Evolutionary conservation across 2,797 vertebrate genomes (phyloP), one percentile per base, ranked within the genome.

Genomic region (Pangasius krempfi): DNA sequence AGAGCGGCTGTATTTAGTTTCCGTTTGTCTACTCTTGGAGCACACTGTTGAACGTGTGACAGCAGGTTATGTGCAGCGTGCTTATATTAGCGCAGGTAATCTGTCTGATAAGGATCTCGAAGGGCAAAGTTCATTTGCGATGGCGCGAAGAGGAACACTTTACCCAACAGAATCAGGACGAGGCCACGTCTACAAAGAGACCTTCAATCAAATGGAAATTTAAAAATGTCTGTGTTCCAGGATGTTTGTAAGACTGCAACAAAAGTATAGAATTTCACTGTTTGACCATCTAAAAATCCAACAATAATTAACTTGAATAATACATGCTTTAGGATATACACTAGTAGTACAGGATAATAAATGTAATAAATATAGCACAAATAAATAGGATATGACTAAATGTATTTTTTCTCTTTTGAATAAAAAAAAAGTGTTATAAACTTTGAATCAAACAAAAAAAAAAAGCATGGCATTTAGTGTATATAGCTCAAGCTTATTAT

Each of bases 41-140:
- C n/a, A n/a, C 76, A 4, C 44, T n/a, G 52, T 91, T 84, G 44
- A 84, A 84, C 90, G 85, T 89, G 89, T 3, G 37, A 83, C 25
- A 30, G 25, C 9, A 47, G 84, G 76, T 52, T 22, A 84, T n/a
- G 37, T 81, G n/a, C 3, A 78, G 14, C 4, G 40, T 30, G 52
- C 91, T 91, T 93, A 92, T 94, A 94, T 94, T 92, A 94, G 92
- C 91, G 87, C 83, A 62, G 86, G 85, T 92, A 93, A 94, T 92
- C 93, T 91, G 91, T 37, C 93, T 94, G 92, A 93, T 94, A 92
- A 92, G 68, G 68, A 40, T 84, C 88, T 73, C 37, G 3, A 8
- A 84, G 89, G 89, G 85, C 92, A 94, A 91, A 84, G 93, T 90
- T 94, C 93, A 94, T 88, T 87, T 79, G 83, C 70, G 83, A 56